Conservation (phyloP, 2,113 vertebrate species). For the Colaptes auratus region DNA sequence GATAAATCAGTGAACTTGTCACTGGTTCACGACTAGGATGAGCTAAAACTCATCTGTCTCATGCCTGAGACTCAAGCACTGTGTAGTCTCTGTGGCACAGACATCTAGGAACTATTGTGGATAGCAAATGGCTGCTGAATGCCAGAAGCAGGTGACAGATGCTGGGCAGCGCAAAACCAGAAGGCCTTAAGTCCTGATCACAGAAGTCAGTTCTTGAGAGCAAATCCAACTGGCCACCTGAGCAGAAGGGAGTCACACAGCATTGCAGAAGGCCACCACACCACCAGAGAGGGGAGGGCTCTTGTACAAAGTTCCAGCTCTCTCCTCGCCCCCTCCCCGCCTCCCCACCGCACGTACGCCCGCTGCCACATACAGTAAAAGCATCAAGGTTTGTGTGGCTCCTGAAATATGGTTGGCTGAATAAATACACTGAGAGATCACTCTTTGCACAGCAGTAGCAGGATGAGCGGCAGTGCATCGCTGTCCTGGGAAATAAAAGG, state of each 20-base stretch:
- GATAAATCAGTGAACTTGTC: background rate
- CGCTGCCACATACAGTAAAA: background rate
- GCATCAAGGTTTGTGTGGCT: background rate
- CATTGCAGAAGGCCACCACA: background rate
- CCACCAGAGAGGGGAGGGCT: background rate
- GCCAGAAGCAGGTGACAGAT: background rate
- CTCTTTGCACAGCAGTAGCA: conserved; percentile 47
- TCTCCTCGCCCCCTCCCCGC: background rate
- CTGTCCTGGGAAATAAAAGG: conserved; percentile 61
- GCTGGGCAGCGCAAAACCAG: background rate
- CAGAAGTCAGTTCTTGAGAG: background rate
- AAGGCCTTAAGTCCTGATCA: background rate
- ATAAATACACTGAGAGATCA: conserved; percentile 23
- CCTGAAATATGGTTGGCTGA: conserved; percentile 21
- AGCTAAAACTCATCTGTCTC: background rate
- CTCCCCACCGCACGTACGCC: background rate
- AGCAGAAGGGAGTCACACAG: background rate
- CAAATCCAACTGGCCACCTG: background rate
- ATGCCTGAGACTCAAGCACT: background rate
- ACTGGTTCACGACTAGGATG: background rate
- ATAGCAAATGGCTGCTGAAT: conserved; percentile 29
- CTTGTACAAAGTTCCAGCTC: background rate
- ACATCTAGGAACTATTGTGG: conserved; percentile 1
- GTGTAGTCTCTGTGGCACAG: background rate
- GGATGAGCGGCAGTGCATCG: conserved; percentile 37